phyloP scores from a whole-genome alignment of 2,888 invertebrate species.

The Heliconius ismenius region DNA sequence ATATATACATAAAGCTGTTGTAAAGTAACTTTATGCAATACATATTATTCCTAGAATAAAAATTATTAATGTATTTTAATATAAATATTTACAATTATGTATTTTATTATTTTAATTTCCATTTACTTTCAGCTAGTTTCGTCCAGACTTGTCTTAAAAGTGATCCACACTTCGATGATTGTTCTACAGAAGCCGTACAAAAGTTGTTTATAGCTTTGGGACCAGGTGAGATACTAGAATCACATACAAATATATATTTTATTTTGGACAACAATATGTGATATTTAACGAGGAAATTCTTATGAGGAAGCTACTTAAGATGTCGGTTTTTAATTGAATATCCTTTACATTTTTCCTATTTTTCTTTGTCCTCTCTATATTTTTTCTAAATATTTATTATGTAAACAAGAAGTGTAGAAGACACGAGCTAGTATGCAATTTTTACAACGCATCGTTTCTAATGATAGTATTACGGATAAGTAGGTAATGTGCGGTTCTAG shows the following conservation, averaged over 20 bases:
- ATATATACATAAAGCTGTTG: no score
- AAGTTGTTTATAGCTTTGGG: constrained; percentile 84
- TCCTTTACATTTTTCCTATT: background rate
- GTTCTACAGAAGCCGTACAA: constrained; percentile 86
- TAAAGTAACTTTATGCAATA: background rate
- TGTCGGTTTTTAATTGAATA: background rate
- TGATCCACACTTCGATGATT: constrained; percentile 84
- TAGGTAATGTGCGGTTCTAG: constrained; percentile 44
- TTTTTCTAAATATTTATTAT: background rate
- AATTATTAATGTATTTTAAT: background rate
- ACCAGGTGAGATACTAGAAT: constrained; percentile 58
- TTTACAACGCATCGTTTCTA: constrained; percentile 33
- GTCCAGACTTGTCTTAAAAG: constrained; percentile 85
- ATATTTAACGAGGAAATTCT: background rate
- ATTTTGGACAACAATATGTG: background rate
- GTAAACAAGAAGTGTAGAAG: background rate
- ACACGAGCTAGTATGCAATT: constrained; percentile 6
- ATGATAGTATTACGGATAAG: constrained; percentile 40
- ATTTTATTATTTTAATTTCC: constrained; percentile 44
- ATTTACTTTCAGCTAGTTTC: constrained; percentile 82
- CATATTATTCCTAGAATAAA: background rate
- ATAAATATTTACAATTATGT: background rate
- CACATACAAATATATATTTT: background rate
- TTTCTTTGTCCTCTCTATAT: background rate
- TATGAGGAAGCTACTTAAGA: background rate